Base-by-base conservation (phyloP, 2,888 invertebrate genomes). In the Embidobia sp. region DNA sequence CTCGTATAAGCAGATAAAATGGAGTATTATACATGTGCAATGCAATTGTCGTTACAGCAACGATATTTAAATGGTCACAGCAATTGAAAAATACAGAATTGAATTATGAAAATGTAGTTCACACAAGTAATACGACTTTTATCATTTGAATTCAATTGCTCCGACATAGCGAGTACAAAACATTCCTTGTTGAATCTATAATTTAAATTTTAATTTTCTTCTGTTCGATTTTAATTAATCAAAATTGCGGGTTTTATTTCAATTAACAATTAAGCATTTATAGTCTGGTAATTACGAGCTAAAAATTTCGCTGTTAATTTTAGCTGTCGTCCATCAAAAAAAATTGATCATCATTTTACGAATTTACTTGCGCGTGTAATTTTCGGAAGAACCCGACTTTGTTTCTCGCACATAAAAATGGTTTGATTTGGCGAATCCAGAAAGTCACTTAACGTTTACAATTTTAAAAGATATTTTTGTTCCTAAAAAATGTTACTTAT, bases 21-120 rank as follows among this genome's bases (percentile, higher is more conserved):
- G 48, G 44, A 10, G 22, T 42, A 31, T 35, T 51, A 42, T 31
- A 55, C 40, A 35, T 40, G 13, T 27, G 29, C 55, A 5, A 19
- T 27, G 55, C 15, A 31, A 57, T 67, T 67, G 46, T 55, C 53
- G 35, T 48, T 31, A 40, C 10, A 57, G 29, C 31, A 40, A 57
- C 40, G 67, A 57, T 48, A 48, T 29, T 57, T 57, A 29, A 57
- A 57, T 31, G 48, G 48, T 46, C 31, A 11, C 8, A 15, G 33
- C 69, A 57, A 69, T 69, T 59, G 69, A 69, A 59, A 57, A 57
- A 15, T n/a, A 42, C 19, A 40, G 13, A 49, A 69, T 49, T 40
- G 31, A 57, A 57, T 69, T 37, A 55, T 31, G 42, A 40, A 49
- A 42, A 48, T 37, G 26, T 31, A 48, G 26, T 18, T 15, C 15